Conservation (phyloP, 2,113 vertebrate species). For the Todiramphus chloris region DNA sequence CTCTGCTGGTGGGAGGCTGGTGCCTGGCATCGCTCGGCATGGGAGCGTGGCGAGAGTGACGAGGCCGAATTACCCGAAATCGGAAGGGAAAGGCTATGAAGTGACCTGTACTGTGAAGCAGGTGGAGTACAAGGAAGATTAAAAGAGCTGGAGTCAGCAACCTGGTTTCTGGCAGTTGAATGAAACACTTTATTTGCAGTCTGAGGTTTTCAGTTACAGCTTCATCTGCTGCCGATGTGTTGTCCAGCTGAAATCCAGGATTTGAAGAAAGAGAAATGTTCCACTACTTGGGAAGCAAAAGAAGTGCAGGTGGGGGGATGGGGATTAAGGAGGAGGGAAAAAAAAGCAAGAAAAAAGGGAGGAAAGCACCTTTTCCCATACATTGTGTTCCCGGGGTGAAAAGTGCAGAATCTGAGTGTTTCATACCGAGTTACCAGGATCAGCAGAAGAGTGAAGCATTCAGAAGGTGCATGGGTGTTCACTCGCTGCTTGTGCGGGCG, state of each 20-base stretch:
- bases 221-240: not conserved
- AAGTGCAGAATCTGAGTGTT: not conserved
- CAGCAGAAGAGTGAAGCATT: not conserved
- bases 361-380: not conserved
- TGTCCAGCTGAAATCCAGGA: not conserved
- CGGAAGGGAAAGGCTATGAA: not conserved
- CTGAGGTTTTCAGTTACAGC: not conserved
- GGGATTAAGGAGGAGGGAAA: not conserved
- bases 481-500: fast-evolving
- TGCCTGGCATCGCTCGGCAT: not conserved
- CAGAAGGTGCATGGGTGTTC: not conserved
- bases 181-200: not conserved
- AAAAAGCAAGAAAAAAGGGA: not conserved
- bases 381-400: not conserved
- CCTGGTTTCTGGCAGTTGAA: not conserved
- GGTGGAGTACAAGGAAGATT: not conserved
- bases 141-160: not conserved
- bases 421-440: fast-evolving
- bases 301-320: not conserved
- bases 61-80: not conserved
- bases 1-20: not conserved
- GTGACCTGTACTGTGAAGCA: not conserved
- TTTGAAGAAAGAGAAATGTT: not conserved
- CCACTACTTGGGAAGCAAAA: not conserved
- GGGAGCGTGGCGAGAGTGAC: fast-evolving